A percentile compares a stretch with the other conserved stretches of the same genome.
Conservation (phyloP, 2,888 invertebrate species). For the Archips xylosteana region DNA sequence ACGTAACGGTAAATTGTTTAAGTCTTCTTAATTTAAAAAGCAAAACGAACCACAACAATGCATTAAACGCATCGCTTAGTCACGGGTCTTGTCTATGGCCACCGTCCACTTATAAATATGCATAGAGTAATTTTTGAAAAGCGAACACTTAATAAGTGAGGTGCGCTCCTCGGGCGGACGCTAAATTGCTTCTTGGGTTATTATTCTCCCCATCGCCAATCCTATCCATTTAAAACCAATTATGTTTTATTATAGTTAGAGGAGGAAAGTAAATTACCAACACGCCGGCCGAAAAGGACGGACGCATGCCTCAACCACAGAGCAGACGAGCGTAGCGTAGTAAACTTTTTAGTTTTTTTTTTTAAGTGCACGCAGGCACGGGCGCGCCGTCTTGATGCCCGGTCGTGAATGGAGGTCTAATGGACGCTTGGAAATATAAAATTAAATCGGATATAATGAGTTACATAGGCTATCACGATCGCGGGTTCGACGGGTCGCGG, state of each 20-base stretch:
- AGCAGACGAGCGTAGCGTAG: conserved; percentile 60
- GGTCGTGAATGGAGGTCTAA: conserved; percentile 73
- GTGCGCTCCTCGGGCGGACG: conserved; percentile 59
- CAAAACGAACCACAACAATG: conserved; percentile 26
- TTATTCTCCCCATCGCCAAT: conserved; percentile 77
- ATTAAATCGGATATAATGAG: conserved; percentile 78
- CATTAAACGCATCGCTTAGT: conserved; percentile 36
- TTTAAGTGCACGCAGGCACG: conserved; percentile 58
- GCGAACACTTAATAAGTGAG: conserved; percentile 66
- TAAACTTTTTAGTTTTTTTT: conserved; percentile 57
- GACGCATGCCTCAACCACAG: conserved; percentile 55
- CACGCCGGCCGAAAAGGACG: conserved; percentile 59
- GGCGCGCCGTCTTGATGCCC: conserved; percentile 63
- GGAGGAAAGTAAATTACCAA: conserved; percentile 54
- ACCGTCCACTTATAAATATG: conserved; percentile 69
- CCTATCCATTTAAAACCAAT: conserved; percentile 84
- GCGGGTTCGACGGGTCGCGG: conserved; percentile 64
- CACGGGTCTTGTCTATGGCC: conserved; percentile 51
- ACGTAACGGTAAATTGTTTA: conserved; percentile 26
- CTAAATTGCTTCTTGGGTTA: conserved; percentile 73
- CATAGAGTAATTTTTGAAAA: conserved; percentile 72
- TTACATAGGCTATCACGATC: conserved; percentile 71
- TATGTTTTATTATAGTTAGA: conserved; percentile 80
- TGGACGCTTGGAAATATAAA: conserved; percentile 76
- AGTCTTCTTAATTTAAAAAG: conserved; percentile 25